Percentiles rank a stretch among this genome's conserved stretches.
These are phyloP conservation scores for Litoditis marina DNA, from an alignment of 2,888 invertebrate genomes.

Conservation along the genomic window DNA sequence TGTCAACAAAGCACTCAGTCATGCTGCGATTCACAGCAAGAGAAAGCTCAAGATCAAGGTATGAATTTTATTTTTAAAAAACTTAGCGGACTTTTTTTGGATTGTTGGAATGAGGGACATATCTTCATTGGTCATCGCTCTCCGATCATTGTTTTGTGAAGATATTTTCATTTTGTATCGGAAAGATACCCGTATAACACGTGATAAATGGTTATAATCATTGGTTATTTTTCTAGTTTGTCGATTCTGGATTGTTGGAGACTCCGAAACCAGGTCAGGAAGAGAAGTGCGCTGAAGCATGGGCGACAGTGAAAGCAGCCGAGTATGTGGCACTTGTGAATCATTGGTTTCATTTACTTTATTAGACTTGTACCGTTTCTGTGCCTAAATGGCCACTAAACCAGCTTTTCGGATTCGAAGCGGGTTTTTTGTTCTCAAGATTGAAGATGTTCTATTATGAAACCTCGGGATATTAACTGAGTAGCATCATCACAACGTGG, in stretches of 20 bases:
- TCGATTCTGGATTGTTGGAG: slow-evolving; percentile 45
- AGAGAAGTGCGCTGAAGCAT: slow-evolving; percentile 34
- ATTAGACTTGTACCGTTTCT: too few relatives aligned
- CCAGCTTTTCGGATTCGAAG: too few relatives aligned
- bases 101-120: not conserved
- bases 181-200: too few relatives aligned
- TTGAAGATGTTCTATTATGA: too few relatives aligned
- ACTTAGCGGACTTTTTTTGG: too few relatives aligned
- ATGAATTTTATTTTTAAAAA: not conserved
- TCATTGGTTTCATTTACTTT: too few relatives aligned
- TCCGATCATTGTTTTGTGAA: not conserved
- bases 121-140: too few relatives aligned
- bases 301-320: slow-evolving; percentile 40
- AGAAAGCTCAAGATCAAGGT: slow-evolving; percentile 78
- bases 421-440: too few relatives aligned
- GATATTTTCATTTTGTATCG: too few relatives aligned
- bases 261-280: slow-evolving; percentile 22
- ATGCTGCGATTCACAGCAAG: slow-evolving; percentile 82
- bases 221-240: slow-evolving; percentile 20
- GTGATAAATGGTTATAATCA: not conserved
- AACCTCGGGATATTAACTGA: too few relatives aligned
- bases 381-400: too few relatives aligned
- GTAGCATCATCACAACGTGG: too few relatives aligned
- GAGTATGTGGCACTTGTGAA: slow-evolving; percentile 49
- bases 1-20: slow-evolving; percentile 73